A percentile compares a stretch with the other conserved stretches of the same genome.
These are phyloP conservation scores for Phalangium opilio DNA, from an alignment of 2,888 invertebrate genomes.

Conservation along the genomic window DNA sequence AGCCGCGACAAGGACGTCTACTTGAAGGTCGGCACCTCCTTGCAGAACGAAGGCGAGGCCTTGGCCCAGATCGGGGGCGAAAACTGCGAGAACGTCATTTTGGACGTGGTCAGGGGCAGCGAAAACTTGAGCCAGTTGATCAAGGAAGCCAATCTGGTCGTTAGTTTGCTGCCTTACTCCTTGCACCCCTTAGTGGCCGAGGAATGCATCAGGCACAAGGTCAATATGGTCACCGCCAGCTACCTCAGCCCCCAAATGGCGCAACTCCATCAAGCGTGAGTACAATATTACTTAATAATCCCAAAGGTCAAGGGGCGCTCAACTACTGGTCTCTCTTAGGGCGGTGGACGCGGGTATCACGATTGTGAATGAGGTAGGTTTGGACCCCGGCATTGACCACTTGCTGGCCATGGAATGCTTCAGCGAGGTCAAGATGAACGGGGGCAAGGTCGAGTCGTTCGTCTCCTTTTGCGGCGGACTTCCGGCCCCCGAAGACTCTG, in stretches of 20 bases:
- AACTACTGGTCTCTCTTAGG: too few species aligned
- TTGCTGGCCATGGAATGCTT: constrained; percentile 92
- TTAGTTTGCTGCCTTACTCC: constrained; percentile 70
- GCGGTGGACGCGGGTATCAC: constrained; percentile 81
- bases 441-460: constrained; percentile 82
- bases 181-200: constrained; percentile 71
- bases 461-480: constrained; percentile 93
- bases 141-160: constrained; percentile 40
- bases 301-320: too few species aligned
- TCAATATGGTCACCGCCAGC: constrained; percentile 92
- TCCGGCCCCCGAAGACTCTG: constrained; percentile 90
- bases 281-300: constrained; percentile 4
- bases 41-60: constrained; percentile 74
- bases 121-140: constrained; percentile 55
- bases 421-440: constrained; percentile 63
- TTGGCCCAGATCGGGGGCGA: constrained; percentile 50
- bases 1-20: constrained; percentile 58
- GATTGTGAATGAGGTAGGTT: constrained; percentile 85
- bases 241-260: constrained; percentile 75
- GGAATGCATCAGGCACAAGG: constrained; percentile 66
- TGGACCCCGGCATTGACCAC: constrained; percentile 98
- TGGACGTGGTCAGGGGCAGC: constrained; percentile 59
- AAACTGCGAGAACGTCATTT: constrained; percentile 53
- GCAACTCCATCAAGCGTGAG: constrained; percentile 56
- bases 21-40: constrained; percentile 47